Conservation (phyloP, 2,888 invertebrate species). For the Ophioninae sp. region DNA sequence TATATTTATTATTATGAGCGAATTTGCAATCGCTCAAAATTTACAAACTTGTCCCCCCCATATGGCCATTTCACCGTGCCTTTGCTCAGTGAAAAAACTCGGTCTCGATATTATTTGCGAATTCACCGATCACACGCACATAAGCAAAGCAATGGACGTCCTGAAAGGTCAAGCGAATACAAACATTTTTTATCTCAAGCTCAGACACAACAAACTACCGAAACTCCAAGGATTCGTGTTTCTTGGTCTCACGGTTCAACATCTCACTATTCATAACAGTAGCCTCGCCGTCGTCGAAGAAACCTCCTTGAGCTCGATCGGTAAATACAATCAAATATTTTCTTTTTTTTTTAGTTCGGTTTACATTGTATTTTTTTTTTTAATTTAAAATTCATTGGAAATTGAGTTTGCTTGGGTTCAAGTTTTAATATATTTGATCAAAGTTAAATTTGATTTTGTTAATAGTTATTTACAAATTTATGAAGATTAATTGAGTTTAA, state of each 20-base stretch:
- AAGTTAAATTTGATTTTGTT: too few species aligned
- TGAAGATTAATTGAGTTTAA: too few species aligned
- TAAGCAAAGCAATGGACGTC: constrained; percentile 90
- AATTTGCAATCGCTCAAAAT: constrained; percentile 75
- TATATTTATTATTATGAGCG: constrained; percentile 58
- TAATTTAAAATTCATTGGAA: neutral
- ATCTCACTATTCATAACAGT: constrained; percentile 94
- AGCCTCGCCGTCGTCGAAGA: constrained; percentile 93
- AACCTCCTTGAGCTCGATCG: constrained; percentile 92
- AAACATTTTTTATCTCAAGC: constrained; percentile 93
- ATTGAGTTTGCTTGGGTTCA: too few species aligned
- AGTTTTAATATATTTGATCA: too few species aligned
- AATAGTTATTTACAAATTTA: too few species aligned
- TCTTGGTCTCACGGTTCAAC: constrained; percentile 92
- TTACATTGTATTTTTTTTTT: constrained; percentile 14
- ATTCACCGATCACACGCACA: constrained; percentile 90
- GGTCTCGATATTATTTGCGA: constrained; percentile 95
- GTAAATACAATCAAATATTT: constrained; percentile 81
- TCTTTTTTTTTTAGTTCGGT: neutral
- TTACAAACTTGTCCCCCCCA: constrained; percentile 89
- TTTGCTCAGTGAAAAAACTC: constrained; percentile 92
- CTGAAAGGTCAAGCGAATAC: constrained; percentile 89
- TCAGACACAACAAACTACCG: constrained; percentile 92
- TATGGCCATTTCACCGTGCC: constrained; percentile 89
- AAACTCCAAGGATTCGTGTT: constrained; percentile 93